Conservation (phyloP, 1,140 invertebrate genomes). For the Atta cephalotes region DNA sequence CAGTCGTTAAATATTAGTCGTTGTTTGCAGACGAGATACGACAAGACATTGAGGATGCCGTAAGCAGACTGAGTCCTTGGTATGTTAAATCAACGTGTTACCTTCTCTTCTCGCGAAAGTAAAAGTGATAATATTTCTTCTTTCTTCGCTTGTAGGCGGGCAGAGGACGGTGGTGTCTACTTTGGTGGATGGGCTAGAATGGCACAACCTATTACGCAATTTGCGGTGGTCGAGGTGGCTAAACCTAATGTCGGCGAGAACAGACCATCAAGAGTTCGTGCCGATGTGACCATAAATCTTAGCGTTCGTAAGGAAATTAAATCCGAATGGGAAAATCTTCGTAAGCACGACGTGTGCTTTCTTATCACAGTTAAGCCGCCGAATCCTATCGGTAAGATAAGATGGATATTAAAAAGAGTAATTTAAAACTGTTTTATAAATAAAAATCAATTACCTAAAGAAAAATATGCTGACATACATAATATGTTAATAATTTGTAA, state of each 20-base stretch:
- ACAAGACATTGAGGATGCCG: conserved; percentile 99
- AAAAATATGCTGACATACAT: background rate
- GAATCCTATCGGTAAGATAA: conserved; percentile 90
- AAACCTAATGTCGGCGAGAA: conserved; percentile 97
- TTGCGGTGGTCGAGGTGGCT: conserved; percentile 97
- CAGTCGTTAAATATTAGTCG: conserved; percentile 23
- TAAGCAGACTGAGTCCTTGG: conserved; percentile 98
- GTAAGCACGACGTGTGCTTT: conserved; percentile 99
- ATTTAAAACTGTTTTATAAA: conserved; percentile 18
- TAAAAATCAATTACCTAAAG: background rate
- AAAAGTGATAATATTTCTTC: background rate
- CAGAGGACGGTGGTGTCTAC: conserved; percentile 94
- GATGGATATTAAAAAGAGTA: conserved; percentile 10
- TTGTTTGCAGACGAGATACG: conserved; percentile 95
- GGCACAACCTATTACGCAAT: conserved; percentile 97
- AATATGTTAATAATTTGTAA: conserved; percentile 4
- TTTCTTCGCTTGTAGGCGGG: conserved; percentile 87
- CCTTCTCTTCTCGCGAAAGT: background rate
- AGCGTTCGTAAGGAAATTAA: conserved; percentile 96
- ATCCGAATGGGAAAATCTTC: conserved; percentile 97
- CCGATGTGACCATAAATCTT: conserved; percentile 97
- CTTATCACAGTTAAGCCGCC: conserved; percentile 96
- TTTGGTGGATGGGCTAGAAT: conserved; percentile 99
- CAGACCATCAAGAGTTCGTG: conserved; percentile 96
- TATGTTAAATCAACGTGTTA: conserved; percentile 82